Evolutionary conservation across 1,140 invertebrate genomes (phyloP).

Genomic region (Bombus cullumanus): DNA sequence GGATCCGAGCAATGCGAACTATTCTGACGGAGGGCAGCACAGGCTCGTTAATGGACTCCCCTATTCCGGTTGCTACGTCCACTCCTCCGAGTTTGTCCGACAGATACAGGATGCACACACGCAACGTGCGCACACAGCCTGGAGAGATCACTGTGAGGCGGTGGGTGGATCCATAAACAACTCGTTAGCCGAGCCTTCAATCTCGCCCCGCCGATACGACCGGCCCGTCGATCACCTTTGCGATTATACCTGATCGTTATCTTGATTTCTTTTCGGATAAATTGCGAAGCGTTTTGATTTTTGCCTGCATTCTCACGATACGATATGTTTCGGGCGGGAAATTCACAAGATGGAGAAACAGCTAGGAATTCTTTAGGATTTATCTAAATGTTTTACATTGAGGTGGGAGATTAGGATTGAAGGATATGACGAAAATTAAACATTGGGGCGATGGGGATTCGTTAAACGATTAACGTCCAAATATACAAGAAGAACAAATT

Average conservation of each 20-base stretch:
- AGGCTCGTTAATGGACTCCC: slow-evolving; percentile 77
- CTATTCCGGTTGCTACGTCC: slow-evolving; percentile 50
- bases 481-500: too few relatives aligned
- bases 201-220: slow-evolving; percentile 71
- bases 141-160: slow-evolving; percentile 60
- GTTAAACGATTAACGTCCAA: neutral
- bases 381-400: too few relatives aligned
- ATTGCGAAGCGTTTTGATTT: slow-evolving; percentile 35
- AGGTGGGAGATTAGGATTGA: too few relatives aligned
- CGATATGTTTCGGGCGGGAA: neutral
- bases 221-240: slow-evolving; percentile 62
- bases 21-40: slow-evolving; percentile 63
- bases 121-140: neutral
- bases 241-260: slow-evolving; percentile 66
- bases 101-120: neutral
- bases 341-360: too few relatives aligned
- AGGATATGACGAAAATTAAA: neutral
- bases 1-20: slow-evolving; percentile 67
- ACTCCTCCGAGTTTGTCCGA: slow-evolving; percentile 35
- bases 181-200: slow-evolving; percentile 79
- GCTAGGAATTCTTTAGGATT: too few relatives aligned
- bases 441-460: neutral
- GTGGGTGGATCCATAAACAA: slow-evolving; percentile 79
- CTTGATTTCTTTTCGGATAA: slow-evolving; percentile 63
- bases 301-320: too few relatives aligned